phyloP scores from a whole-genome alignment of 2,888 invertebrate species.

The Schrankia costaestrigalis region DNA sequence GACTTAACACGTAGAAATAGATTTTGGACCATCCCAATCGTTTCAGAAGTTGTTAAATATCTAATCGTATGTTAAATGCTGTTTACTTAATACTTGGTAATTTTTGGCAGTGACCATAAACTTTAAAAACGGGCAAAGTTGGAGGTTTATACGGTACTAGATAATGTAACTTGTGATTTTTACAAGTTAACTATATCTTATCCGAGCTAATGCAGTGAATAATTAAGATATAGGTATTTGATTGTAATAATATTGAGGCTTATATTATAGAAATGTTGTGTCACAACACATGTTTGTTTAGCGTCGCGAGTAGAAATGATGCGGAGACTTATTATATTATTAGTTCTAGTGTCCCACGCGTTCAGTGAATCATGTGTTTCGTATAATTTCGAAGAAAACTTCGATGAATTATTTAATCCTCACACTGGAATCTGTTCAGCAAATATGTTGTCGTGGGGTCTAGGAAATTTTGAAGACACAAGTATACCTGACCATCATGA shows the following conservation, averaged over 20 bases:
- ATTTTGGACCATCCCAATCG: too few relatives aligned
- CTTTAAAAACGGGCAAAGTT: too few relatives aligned
- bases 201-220: constrained; percentile 28
- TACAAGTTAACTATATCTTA: constrained; percentile 31
- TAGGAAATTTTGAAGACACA: constrained; percentile 7
- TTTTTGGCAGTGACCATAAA: too few relatives aligned
- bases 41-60: too few relatives aligned
- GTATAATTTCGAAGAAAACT: constrained; percentile 43
- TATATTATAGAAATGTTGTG: constrained; percentile 25
- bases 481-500: constrained; percentile 24
- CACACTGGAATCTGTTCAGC: constrained; percentile 1
- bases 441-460: constrained; percentile 26
- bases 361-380: constrained; percentile 5
- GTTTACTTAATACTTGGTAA: too few relatives aligned
- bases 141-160: too few relatives aligned
- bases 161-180: too few relatives aligned
- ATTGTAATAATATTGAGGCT: constrained; percentile 14
- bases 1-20: too few relatives aligned
- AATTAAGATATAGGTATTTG: constrained; percentile 10
- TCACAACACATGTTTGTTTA: constrained; percentile 18
- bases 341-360: constrained; percentile 23
- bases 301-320: constrained; percentile 24
- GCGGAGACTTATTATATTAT: constrained; percentile 19
- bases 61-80: too few relatives aligned
- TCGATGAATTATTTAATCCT: constrained; percentile 35